phyloP scores from a whole-genome alignment of 2,888 invertebrate species.

The Clusia tigrina region DNA sequence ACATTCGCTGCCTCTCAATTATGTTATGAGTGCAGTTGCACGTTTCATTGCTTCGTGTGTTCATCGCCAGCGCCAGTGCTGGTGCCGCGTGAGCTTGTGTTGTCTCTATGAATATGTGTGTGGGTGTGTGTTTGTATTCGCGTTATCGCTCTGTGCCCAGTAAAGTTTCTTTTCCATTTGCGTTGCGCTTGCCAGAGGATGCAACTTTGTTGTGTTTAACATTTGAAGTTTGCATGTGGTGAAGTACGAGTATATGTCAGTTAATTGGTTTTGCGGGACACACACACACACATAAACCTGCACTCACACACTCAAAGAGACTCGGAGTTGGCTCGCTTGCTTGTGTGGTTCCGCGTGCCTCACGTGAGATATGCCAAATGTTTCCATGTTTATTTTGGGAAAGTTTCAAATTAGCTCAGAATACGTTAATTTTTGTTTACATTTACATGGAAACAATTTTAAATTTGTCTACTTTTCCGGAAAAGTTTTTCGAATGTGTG shows the following conservation, averaged over 20 bases:
- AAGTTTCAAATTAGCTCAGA: background rate
- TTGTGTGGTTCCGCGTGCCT: background rate
- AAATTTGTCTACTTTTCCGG: too few relatives aligned
- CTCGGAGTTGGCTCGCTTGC: background rate
- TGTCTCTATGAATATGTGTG: background rate
- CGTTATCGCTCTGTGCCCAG: background rate
- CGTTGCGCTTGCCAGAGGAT: too few relatives aligned
- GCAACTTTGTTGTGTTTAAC: background rate
- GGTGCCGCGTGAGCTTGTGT: background rate
- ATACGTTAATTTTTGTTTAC: too few relatives aligned
- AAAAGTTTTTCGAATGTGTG: too few relatives aligned
- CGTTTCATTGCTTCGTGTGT: background rate
- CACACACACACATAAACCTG: background rate
- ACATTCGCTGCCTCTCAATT: background rate
- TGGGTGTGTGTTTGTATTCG: background rate
- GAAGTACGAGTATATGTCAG: background rate
- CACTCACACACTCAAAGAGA: background rate
- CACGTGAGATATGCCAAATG: background rate
- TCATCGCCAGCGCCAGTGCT: background rate
- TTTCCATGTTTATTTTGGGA: background rate
- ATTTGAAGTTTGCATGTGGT: background rate
- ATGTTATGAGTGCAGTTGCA: background rate
- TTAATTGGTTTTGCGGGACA: background rate
- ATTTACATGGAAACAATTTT: too few relatives aligned
- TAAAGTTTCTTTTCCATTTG: too few relatives aligned